phyloP scores from a whole-genome alignment of 2,888 invertebrate species.

The Lasioglossum calceatum region DNA sequence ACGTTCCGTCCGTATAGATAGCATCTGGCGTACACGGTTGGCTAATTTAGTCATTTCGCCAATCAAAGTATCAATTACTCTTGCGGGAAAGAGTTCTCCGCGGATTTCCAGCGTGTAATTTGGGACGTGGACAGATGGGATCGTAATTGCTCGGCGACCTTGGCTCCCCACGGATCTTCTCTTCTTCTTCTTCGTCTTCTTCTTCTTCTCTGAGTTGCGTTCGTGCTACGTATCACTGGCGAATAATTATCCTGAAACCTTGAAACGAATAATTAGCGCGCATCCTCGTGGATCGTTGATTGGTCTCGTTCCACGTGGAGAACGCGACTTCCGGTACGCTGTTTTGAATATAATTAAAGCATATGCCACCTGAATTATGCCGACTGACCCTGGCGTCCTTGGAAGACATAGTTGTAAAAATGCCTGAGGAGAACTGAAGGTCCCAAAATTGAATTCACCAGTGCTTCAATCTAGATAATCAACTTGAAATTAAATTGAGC shows the following conservation, averaged over 20 bases:
- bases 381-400: not conserved
- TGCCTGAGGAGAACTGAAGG: too few species aligned
- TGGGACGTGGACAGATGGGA: conserved; percentile 51
- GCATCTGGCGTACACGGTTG: conserved; percentile 33
- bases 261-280: conserved; percentile 17
- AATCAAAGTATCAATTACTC: conserved; percentile 53
- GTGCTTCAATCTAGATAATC: not conserved
- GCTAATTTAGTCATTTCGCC: conserved; percentile 54
- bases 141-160: conserved; percentile 43
- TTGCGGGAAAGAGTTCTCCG: conserved; percentile 14
- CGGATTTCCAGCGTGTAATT: conserved; percentile 50
- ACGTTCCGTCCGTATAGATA: conserved; percentile 20
- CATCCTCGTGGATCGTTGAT: not conserved
- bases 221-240: not conserved
- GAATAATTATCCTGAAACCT: conserved; percentile 6
- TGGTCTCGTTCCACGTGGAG: not conserved
- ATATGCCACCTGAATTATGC: not conserved
- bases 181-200: not conserved
- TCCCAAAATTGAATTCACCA: not conserved
- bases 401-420: not conserved
- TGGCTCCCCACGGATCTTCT: conserved; percentile 8
- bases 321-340: not conserved
- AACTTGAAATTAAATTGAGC: not conserved
- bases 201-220: conserved; percentile 18
- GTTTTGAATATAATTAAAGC: not conserved